A percentile compares a stretch with the other conserved stretches of the same genome.
phyloP scores from a whole-genome alignment of 2,888 invertebrate genomes.

The Pseudococcus jackbeardsleyi region DNA sequence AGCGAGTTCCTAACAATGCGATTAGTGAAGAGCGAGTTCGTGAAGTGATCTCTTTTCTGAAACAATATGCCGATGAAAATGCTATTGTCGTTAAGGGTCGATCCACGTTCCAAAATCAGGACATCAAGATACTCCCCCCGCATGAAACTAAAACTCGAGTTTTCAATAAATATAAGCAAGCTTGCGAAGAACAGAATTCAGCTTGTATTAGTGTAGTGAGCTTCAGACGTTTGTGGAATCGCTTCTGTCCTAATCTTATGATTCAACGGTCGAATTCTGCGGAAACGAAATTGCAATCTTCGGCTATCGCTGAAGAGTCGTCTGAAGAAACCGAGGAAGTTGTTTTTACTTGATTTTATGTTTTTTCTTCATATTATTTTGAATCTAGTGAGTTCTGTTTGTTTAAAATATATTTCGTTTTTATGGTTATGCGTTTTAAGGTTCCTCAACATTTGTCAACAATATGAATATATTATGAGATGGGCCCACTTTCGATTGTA shows the following conservation, averaged over 20 bases:
- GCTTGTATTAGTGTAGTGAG: conserved; percentile 9
- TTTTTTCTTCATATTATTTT: not conserved
- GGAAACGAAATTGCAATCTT: not conserved
- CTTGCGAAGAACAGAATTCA: not conserved
- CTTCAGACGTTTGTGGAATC: conserved; percentile 40
- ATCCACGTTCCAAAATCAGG: not conserved
- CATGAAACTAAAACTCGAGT: conserved; percentile 1
- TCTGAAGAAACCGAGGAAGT: not conserved
- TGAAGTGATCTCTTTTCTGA: not conserved
- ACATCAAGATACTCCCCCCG: conserved; percentile 35
- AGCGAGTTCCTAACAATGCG: not conserved
- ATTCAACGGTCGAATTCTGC: not conserved
- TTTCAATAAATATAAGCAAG: conserved; percentile 25
- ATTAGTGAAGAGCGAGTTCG: not conserved
- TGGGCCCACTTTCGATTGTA: too few relatives aligned
- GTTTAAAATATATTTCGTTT: not conserved
- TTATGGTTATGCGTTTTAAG: not conserved
- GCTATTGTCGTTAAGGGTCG: not conserved
- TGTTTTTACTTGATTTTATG: not conserved
- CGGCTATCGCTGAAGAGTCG: not conserved
- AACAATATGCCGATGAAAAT: conserved; percentile 25
- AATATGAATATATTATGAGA: too few relatives aligned
- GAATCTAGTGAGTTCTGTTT: not conserved
- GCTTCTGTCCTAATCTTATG: not conserved
- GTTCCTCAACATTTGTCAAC: too few relatives aligned